These are phyloP conservation scores for Coelopa frigida DNA, from an alignment of 1,140 invertebrate species.

Conservation along the genomic window DNA sequence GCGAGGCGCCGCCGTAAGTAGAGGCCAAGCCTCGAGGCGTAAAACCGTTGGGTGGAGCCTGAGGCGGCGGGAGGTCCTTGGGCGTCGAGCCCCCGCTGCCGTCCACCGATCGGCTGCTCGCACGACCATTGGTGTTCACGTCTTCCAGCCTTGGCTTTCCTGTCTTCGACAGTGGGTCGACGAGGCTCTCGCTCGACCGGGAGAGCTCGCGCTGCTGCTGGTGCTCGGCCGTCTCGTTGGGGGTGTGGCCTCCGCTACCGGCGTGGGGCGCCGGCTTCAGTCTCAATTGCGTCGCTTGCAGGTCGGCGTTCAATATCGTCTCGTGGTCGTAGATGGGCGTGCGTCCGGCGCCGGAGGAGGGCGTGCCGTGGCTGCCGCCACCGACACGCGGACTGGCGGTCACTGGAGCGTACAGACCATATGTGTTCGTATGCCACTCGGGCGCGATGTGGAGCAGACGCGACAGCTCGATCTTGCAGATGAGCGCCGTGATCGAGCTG, in stretches of 20 bases:
- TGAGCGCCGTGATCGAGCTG: conserved; percentile 18
- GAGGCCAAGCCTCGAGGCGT: conserved; percentile 4
- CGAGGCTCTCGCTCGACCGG: conserved; percentile 18
- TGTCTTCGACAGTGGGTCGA: background rate
- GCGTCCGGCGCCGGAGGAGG: conserved; percentile 5
- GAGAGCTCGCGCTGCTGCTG: conserved; percentile 18
- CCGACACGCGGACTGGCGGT: background rate
- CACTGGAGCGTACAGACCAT: conserved; percentile 10
- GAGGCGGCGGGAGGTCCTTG: conserved; percentile 13
- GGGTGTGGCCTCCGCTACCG: conserved; percentile 10
- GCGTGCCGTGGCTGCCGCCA: conserved; percentile 1
- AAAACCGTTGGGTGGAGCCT: conserved; percentile 29
- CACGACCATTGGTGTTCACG: conserved; percentile 24
- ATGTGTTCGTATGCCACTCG: conserved; percentile 27
- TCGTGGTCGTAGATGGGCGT: conserved; percentile 14
- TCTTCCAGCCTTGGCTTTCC: conserved; percentile 11
- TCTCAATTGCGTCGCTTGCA: conserved; percentile 11
- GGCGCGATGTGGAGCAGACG: conserved; percentile 26
- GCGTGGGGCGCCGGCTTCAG: background rate
- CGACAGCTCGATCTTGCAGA: conserved; percentile 40
- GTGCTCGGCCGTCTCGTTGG: conserved; percentile 7
- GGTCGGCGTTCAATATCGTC: conserved; percentile 16
- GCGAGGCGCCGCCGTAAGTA: conserved; percentile 7
- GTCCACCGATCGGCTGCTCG: conserved; percentile 25
- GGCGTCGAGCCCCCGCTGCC: conserved; percentile 20